Evolutionary conservation across 2,797 vertebrate species (phyloP), one percentile per base, ranked within the genome.

Genomic region (Aulostomus chinensis): DNA sequence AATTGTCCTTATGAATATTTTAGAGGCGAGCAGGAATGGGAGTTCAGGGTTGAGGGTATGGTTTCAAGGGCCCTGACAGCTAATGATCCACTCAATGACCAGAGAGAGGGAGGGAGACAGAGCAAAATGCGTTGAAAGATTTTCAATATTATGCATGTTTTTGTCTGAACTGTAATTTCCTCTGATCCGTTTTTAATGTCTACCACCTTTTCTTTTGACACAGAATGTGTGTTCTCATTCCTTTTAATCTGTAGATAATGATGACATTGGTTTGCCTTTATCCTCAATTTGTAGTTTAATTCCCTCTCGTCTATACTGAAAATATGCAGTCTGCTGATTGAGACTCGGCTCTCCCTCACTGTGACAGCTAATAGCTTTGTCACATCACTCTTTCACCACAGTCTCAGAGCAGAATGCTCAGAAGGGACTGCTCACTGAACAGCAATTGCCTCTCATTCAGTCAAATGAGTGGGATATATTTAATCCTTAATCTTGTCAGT

Each of bases 1-100:
- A 89, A 91, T 91, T 92, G 90, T 87, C 88, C 88, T 92, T 83
- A 92, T 93, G 90, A 91, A 92, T 93, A 92, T 92, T 93, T 93
- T 91, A 92, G 86, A 88, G 79, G 84, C 71, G 57, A 86, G 89
- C 86, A 87, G 85, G 84, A 91, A 89, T 74, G 78, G 80, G 80
- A 89, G 77, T 86, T 83, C 86, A 77, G 67, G 74, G 77, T 70
- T 79, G 72, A 76, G 76, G 83, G 78, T 90, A 85, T 80, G 79
- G 90, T 91, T 92, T 90, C 90, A 91, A 85, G 83, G 73, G 78
- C 84, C 76, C 75, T 89, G 86, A 88, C 81, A 85, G 84, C 86
- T 89, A 88, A 90, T 91, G 87, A 89, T 90, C 86, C 73, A 86
- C 78, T 86, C 77, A 85, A 56, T 83, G 82, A 80, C 78, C 80